Evolutionary conservation across 2,113 vertebrate genomes (phyloP), one percentile per base, ranked within the genome.

Genomic region (Halichoerus grypus): DNA sequence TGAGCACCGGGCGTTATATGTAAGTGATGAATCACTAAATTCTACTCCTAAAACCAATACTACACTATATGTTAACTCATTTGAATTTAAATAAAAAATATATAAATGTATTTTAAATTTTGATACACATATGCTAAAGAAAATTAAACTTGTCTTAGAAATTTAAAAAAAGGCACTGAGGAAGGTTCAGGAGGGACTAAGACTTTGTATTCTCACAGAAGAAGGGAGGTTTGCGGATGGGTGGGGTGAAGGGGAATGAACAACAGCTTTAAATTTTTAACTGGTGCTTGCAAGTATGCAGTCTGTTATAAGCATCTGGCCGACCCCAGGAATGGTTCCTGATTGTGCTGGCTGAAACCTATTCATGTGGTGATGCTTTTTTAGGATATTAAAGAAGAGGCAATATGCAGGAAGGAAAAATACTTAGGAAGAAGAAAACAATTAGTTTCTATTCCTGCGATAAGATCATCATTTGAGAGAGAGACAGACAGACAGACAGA

Each of bases 281-380:
- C 65, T 59, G 77, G 71, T 96, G 51, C 98, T 97, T 97, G 67
- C 63, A 85, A 61, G 87, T 91, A 63, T 85, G 7, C 39, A 89
- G 76, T 88, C 97, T 95, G 26, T 67, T 95, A 57, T 82, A 97
- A 98, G 94, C 93, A 51, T 22, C 90, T 82, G 95, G 96, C 36
- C 83, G 95, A 96, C 65, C 74, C 67, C 36, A 86, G 97, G 93
- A 67, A 97, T 95, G 94, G 61, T 93, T 1, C 80, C 96, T 97
- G 97, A 98, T 95, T 95, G 31, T 87, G 33, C 31, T 96, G 71
- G 83, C 91, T 92, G 72, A 97, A 89, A 96, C 31, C 96, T 96
- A 91, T 94, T 97, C 97, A 90, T 33, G 59, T 97, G 97, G 96
- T 97, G 98, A 97, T 98, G 97, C 26, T 91, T 96, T 86, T 96